Conservation (phyloP, 2,113 vertebrate genomes). For the Loxodonta africana region DNA sequence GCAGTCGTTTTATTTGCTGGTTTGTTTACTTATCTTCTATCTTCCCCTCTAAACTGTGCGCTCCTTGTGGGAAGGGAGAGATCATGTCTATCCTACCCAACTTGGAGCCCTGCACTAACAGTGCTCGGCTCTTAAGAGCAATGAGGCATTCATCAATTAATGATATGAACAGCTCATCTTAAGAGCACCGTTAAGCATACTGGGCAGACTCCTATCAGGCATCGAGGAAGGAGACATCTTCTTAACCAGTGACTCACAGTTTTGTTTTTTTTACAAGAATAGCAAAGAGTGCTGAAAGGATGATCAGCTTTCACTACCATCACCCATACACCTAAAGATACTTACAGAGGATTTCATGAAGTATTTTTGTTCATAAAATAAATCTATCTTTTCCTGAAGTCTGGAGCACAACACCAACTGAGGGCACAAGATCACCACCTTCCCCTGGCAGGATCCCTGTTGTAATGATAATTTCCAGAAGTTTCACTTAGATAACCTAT, state of each 20-base stretch:
- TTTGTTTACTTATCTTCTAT: background rate
- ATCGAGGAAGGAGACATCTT: background rate
- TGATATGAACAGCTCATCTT: background rate
- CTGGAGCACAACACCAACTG: background rate
- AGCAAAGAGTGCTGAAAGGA: background rate
- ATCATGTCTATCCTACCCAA: background rate
- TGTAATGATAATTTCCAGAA: conserved; percentile 58
- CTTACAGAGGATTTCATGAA: background rate
- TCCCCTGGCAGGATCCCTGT: background rate
- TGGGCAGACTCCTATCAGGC: background rate
- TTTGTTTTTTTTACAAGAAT: background rate
- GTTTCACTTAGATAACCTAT: conserved; percentile 55
- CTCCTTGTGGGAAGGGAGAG: background rate
- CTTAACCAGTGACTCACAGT: background rate
- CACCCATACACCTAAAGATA: background rate
- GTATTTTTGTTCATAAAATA: background rate
- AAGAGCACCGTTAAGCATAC: background rate
- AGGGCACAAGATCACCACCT: background rate
- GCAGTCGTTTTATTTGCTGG: background rate
- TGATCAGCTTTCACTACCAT: background rate
- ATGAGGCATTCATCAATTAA: background rate
- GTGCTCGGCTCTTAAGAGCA: background rate
- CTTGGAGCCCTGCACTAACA: background rate
- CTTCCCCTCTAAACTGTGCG: background rate
- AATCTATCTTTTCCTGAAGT: background rate